Conservation (phyloP, 2,113 vertebrate species). For the Myotis yumanensis region DNA sequence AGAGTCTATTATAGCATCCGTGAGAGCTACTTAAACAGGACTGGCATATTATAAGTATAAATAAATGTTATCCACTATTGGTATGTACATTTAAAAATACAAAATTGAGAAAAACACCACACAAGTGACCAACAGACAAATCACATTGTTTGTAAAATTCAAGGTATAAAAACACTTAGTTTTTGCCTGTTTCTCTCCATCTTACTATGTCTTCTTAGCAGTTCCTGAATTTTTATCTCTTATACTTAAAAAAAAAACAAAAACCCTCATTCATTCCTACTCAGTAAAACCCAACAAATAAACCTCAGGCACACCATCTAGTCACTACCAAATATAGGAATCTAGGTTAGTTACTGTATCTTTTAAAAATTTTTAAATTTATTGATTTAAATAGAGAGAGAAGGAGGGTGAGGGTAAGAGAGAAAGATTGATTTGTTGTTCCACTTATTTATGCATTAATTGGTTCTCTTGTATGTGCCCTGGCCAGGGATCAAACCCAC, state of each 20-base stretch:
- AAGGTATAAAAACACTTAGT: neutral
- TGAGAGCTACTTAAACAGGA: neutral
- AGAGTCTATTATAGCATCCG: neutral
- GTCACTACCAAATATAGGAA: neutral
- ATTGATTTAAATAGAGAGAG: neutral
- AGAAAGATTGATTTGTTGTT: neutral
- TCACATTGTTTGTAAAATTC: slow-evolving; percentile 18
- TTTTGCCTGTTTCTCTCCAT: neutral
- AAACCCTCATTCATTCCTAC: neutral
- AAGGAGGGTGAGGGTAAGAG: neutral
- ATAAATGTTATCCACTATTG: neutral
- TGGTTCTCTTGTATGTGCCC: neutral
- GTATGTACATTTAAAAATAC: neutral
- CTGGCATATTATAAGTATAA: neutral
- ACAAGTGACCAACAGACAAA: neutral
- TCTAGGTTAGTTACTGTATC: neutral
- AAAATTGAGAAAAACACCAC: neutral
- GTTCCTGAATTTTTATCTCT: slow-evolving; percentile 4
- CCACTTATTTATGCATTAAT: neutral
- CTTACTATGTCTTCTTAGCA: neutral
- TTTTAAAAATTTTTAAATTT: neutral
- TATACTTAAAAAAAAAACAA: neutral
- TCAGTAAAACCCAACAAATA: slow-evolving; percentile 8
- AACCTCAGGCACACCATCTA: neutral
- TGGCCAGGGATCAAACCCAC: neutral